Base-by-base conservation (phyloP, 2,888 invertebrate genomes). In the Gymnosoma rotundatum region DNA sequence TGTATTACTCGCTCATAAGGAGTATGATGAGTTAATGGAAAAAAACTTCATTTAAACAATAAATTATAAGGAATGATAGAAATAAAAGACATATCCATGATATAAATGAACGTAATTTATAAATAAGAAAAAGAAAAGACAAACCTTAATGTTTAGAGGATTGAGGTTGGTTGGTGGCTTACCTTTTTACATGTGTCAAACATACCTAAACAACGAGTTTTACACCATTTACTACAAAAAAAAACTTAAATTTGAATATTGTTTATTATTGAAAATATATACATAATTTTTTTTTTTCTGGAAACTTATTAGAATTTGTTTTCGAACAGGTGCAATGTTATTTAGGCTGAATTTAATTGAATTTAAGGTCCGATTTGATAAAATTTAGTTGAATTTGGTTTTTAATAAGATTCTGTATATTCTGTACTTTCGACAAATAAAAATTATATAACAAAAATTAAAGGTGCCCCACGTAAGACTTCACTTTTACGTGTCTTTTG, bases 31-130 rank as follows among this genome's bases (percentile, higher is more conserved):
- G 61, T 61, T 67, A 21, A 21, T 67, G 1, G 45, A 45, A 36
- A 32, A 10, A 69, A 58, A 61, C 42, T 61, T 38, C 20, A n/a
- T 58, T 16, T 20, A 42, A 75, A 36, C 21, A 67, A 14, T 78
- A 61, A 78, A 69, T 61, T 61, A 69, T 69, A 42, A 52, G 45
- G 20, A 52, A 61, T 78, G 69, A 78, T 69, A 67, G 8, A 50
- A 66, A 38, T 60, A 38, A 60, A 60, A 38, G 58, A 67, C 67
- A 50, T 48, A 66, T 58, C 58, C 66, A 25, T 76, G 60, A 50
- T 67, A 76, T 60, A 52, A 67, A 60, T 60, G 60, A 52, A 60
- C 52, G 50, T 60, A 58, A 67, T 60, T 76, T 67, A 60, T 67
- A 45, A 74, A 56, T 18, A 25, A 18, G n/a, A 60, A 20, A 72